Percentiles rank a stretch among this genome's conserved stretches.
phyloP scores from a whole-genome alignment of 1,140 invertebrate genomes.

The Venustaconcha ellipsiformis region DNA sequence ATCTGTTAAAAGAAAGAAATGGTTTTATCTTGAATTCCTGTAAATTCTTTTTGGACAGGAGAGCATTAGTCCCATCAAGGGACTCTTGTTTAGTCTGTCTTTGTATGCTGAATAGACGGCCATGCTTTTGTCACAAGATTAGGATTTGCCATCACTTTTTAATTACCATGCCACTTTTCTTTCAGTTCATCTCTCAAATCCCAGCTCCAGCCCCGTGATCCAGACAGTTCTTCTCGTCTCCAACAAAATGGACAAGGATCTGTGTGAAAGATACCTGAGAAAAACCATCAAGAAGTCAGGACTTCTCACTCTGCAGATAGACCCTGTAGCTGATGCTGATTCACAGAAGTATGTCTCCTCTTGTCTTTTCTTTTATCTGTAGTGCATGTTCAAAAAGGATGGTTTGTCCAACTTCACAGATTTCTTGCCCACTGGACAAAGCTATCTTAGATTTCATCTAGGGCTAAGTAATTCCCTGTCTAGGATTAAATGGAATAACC shows the following conservation, averaged over 20 bases:
- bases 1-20: too few species aligned
- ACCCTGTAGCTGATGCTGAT: constrained; percentile 3
- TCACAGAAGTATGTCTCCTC: constrained; percentile 7
- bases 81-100: too few species aligned
- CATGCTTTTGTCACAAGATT: too few species aligned
- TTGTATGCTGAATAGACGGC: too few species aligned
- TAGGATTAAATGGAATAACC: not conserved
- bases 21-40: too few species aligned
- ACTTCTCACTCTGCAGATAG: constrained; percentile 8
- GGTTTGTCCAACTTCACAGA: not conserved
- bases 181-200: constrained; percentile 44
- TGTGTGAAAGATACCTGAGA: constrained; percentile 35
- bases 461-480: not conserved
- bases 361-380: not conserved
- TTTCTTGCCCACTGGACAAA: not conserved
- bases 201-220: constrained; percentile 46
- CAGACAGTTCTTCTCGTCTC: constrained; percentile 55
- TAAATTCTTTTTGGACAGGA: too few species aligned
- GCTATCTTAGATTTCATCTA: not conserved
- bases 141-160: too few species aligned
- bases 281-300: constrained; percentile 41
- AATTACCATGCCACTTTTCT: not conserved
- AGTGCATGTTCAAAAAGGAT: not conserved
- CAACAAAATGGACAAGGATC: constrained; percentile 32
- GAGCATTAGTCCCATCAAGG: too few species aligned